These are phyloP conservation scores for Maconellicoccus hirsutus DNA, from an alignment of 1,140 invertebrate species.

Conservation along the genomic window DNA sequence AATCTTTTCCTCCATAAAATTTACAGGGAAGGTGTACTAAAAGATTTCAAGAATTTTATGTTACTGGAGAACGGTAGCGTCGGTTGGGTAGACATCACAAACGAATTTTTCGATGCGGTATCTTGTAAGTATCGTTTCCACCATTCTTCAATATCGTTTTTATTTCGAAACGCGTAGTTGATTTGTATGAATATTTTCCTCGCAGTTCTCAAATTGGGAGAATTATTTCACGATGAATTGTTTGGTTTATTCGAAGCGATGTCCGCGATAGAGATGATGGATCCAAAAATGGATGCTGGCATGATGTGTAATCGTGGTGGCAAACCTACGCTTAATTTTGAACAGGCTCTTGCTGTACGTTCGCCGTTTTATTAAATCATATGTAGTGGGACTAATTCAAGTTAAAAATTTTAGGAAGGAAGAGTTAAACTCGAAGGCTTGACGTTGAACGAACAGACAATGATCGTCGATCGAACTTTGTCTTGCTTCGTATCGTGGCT, in stretches of 20 bases:
- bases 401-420: conserved; percentile 44
- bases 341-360: conserved; percentile 65
- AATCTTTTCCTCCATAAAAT: neutral
- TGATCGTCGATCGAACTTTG: conserved; percentile 86
- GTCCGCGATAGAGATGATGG: conserved; percentile 99
- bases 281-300: conserved; percentile 98
- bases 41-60: conserved; percentile 1
- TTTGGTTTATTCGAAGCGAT: conserved; percentile 97
- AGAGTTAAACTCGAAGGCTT: conserved; percentile 68
- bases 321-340: conserved; percentile 74
- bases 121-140: conserved; percentile 59
- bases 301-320: conserved; percentile 87
- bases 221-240: conserved; percentile 76
- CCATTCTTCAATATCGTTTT: conserved; percentile 25
- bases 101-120: conserved; percentile 59
- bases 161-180: neutral
- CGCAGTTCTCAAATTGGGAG: conserved; percentile 69
- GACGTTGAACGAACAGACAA: conserved; percentile 57
- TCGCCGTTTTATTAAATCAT: neutral
- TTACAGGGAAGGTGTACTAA: neutral
- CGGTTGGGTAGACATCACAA: conserved; percentile 66
- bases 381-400: neutral
- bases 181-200: conserved; percentile 27
- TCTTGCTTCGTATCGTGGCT: conserved; percentile 89
- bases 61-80: conserved; percentile 38